These are phyloP conservation scores for Halocynthia aurantium DNA, from an alignment of 23 tunicate genomes.

Conservation along the genomic window DNA sequence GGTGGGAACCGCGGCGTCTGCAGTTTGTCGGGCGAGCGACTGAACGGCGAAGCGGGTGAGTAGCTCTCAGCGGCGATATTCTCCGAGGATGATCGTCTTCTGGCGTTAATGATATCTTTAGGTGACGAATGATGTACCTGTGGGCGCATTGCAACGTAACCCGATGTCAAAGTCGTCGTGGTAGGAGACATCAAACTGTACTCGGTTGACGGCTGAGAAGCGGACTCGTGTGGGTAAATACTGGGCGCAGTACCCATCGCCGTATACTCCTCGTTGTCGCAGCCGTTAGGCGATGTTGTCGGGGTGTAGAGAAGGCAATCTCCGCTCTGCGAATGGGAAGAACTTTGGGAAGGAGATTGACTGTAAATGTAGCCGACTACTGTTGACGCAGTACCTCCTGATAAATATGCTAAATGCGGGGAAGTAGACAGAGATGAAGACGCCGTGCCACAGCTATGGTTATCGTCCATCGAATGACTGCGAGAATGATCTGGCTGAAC, in stretches of 20 bases:
- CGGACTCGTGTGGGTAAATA: background rate
- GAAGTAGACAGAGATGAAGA: constrained; percentile 53
- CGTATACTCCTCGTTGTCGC: background rate
- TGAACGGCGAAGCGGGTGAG: constrained; percentile 30
- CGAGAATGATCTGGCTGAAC: constrained; percentile 50
- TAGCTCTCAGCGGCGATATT: background rate
- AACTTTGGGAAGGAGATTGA: constrained; percentile 27
- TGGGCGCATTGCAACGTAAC: constrained; percentile 80
- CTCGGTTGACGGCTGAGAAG: constrained; percentile 5
- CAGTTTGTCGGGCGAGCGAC: constrained; percentile 33
- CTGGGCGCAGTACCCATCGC: background rate
- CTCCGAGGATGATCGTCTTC: constrained; percentile 1
- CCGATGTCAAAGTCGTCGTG: constrained; percentile 4
- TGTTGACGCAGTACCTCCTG: constrained; percentile 4
- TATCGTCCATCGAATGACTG: constrained; percentile 60
- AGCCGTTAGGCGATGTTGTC: constrained; percentile 25
- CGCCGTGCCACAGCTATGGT: constrained; percentile 43
- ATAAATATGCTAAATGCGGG: constrained; percentile 21
- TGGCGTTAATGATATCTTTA: constrained; percentile 42
- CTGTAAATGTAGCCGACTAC: constrained; percentile 1
- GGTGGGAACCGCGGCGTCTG: constrained; percentile 15
- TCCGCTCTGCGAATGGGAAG: constrained; percentile 21
- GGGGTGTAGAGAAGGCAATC: constrained; percentile 10
- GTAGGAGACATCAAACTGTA: constrained; percentile 49
- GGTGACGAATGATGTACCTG: constrained; percentile 35